Percentiles rank a stretch among this genome's conserved stretches.
Evolutionary conservation across 2,797 vertebrate species (phyloP).

Genomic region (Gorsachius magnificus): DNA sequence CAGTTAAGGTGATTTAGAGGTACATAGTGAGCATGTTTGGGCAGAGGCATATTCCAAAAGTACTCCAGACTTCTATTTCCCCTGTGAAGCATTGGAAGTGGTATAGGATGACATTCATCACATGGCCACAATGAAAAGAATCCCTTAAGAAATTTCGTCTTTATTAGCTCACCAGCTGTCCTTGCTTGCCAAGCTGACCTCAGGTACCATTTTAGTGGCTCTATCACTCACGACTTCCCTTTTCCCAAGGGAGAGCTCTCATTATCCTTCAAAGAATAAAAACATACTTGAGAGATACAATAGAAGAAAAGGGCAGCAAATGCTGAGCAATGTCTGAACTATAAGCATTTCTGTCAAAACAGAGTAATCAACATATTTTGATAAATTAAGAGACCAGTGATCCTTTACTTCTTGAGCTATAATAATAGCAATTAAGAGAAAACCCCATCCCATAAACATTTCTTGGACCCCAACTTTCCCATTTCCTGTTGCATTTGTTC

Average conservation of each 20-base stretch:
- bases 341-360: not conserved
- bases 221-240: not conserved
- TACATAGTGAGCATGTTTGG: not conserved
- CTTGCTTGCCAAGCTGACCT: not conserved
- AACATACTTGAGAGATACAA: not conserved
- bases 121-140: not conserved
- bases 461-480: not conserved
- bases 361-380: not conserved
- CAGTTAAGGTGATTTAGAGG: not conserved
- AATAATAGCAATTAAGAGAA: not conserved
- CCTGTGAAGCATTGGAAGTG: not conserved
- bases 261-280: slow-evolving; percentile 24
- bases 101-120: not conserved
- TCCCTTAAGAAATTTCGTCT: not conserved
- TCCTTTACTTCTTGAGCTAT: not conserved
- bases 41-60: not conserved
- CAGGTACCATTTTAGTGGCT: not conserved
- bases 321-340: not conserved
- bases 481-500: not conserved
- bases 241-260: not conserved
- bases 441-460: not conserved
- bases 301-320: slow-evolving; percentile 8
- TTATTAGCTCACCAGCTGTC: slow-evolving; percentile 9
- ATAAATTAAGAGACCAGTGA: not conserved
- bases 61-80: not conserved